Evolutionary conservation across 2,888 invertebrate species (phyloP).

Genomic region (Hirtodrosophila confusa): DNA sequence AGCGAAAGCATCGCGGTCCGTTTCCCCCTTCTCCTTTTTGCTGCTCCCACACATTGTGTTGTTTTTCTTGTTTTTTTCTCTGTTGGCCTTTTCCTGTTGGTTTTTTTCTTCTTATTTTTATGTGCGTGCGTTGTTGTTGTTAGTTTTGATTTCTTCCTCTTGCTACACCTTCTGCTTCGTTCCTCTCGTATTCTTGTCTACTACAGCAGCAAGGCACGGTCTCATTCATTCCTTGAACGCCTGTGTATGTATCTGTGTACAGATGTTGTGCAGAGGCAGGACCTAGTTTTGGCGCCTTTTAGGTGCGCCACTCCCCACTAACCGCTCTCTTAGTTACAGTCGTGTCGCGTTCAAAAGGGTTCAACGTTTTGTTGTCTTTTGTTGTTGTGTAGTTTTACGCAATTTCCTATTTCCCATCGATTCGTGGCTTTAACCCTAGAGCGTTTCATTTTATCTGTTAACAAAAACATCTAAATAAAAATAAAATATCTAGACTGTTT

Average conservation of each 20-base stretch:
- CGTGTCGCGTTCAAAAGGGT: conserved; percentile 33
- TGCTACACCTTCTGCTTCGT: conserved; percentile 38
- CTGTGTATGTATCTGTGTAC: conserved; percentile 27
- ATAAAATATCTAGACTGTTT: too few relatives aligned
- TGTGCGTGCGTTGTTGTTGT: conserved; percentile 46
- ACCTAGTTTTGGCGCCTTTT: conserved; percentile 58
- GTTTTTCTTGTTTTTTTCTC: conserved; percentile 55
- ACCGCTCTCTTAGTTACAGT: conserved; percentile 24
- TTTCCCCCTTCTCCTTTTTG: conserved; percentile 13
- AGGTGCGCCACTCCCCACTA: conserved; percentile 40
- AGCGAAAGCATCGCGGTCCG: conserved; percentile 49
- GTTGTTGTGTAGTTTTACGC: conserved; percentile 43
- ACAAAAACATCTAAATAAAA: too few relatives aligned
- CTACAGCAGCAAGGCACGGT: conserved; percentile 23
- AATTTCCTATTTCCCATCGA: conserved; percentile 45
- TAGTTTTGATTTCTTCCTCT: conserved; percentile 46
- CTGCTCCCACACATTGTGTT: conserved; percentile 58
- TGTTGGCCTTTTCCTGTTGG: conserved; percentile 60
- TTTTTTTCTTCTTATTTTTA: conserved; percentile 41
- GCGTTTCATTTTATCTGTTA: too few relatives aligned
- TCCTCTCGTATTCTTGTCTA: conserved; percentile 44
- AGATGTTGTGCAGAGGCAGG: conserved; percentile 31
- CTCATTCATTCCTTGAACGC: conserved; percentile 45
- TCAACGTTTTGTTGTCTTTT: conserved; percentile 26
- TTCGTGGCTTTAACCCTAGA: too few relatives aligned